Percentiles rank a stretch among this genome's conserved stretches.
Conservation (phyloP, 2,888 invertebrate genomes). For the Hemithea aestivaria region DNA sequence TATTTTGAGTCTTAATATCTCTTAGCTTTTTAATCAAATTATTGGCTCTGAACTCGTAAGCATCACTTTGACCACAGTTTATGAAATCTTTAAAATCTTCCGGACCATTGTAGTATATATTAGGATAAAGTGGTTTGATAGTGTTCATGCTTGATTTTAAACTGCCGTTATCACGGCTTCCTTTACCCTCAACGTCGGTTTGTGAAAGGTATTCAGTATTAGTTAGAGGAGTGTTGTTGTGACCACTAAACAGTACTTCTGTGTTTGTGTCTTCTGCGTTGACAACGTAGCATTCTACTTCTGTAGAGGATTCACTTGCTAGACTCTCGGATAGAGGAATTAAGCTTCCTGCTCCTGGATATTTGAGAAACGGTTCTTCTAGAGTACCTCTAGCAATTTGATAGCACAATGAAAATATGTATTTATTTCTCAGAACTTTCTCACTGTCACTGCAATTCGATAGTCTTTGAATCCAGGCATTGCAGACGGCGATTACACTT, state of each 20-base stretch:
- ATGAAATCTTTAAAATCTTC: constrained; percentile 24
- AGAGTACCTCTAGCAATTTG: constrained; percentile 59
- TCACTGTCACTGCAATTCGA: constrained; percentile 48
- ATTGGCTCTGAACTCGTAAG: constrained; percentile 49
- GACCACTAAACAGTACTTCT: constrained; percentile 39
- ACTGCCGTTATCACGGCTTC: constrained; percentile 25
- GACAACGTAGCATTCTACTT: constrained; percentile 48
- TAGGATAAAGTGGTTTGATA: constrained; percentile 10
- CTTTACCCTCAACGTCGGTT: constrained; percentile 24
- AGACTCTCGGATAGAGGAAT: constrained; percentile 40
- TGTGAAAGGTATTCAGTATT: constrained; percentile 40
- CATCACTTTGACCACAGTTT: constrained; percentile 25
- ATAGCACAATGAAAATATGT: constrained; percentile 58
- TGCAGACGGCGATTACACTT: constrained; percentile 52
- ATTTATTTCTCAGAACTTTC: constrained; percentile 57
- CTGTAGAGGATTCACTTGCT: constrained; percentile 47
- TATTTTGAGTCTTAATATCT: constrained; percentile 63
- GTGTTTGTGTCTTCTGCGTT: constrained; percentile 42
- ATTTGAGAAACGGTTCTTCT: constrained; percentile 51
- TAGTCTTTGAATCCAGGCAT: constrained; percentile 63
- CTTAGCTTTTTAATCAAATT: constrained; percentile 58
- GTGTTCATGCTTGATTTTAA: constrained; percentile 22
- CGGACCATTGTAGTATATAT: constrained; percentile 36
- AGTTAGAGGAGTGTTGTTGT: constrained; percentile 30
- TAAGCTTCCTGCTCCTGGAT: constrained; percentile 43